These are phyloP conservation scores for Tetrao urogallus DNA, from an alignment of 2,113 vertebrate genomes.

Conservation along the genomic window DNA sequence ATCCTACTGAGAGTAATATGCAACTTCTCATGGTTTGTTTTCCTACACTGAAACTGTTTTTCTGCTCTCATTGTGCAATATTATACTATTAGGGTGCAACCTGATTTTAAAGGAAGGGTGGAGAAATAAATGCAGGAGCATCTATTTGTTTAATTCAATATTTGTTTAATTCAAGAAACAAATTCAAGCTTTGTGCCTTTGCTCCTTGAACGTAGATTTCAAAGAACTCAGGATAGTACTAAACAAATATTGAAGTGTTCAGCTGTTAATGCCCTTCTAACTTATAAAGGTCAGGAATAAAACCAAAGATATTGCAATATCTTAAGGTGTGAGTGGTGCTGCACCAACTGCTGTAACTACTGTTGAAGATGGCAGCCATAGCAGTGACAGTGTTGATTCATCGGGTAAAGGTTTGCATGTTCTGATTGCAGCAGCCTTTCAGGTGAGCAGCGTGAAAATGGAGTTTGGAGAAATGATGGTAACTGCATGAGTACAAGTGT, in stretches of 20 bases:
- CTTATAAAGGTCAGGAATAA: neutral
- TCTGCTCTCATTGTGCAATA: neutral
- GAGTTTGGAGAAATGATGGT: neutral
- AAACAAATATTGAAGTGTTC: neutral
- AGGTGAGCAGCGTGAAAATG: neutral
- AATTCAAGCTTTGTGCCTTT: neutral
- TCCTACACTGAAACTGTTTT: neutral
- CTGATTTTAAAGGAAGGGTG: neutral
- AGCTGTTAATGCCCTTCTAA: neutral
- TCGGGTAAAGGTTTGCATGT: neutral
- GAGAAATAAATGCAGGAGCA: neutral
- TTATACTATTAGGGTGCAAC: neutral
- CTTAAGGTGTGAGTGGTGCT: neutral
- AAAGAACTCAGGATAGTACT: neutral
- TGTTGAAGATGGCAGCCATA: neutral
- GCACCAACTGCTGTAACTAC: neutral
- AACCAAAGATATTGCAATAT: neutral
- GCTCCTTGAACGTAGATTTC: neutral
- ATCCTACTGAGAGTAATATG: neutral
- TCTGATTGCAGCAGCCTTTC: neutral
- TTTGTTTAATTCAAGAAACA: neutral
- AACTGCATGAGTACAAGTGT: neutral
- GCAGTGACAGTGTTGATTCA: neutral
- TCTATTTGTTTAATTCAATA: neutral
- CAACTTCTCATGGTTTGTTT: neutral